Percentiles rank a stretch among this genome's conserved stretches.
Evolutionary conservation across 2,888 invertebrate genomes (phyloP).

Genomic region (Dromius quadrimaculatus): DNA sequence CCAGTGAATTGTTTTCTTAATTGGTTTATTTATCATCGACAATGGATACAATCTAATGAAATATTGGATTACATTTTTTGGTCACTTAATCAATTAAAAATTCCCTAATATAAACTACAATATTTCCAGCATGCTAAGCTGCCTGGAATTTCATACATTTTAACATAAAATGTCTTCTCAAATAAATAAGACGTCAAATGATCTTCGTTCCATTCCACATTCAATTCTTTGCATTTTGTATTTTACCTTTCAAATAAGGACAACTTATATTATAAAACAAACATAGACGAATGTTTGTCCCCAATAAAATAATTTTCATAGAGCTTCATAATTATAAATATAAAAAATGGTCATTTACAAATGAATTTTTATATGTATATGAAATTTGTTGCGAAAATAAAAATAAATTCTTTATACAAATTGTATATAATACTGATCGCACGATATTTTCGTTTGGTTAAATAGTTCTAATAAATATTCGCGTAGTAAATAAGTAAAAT

Average conservation of each 20-base stretch:
- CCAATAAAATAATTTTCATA: not conserved
- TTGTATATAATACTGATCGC: conserved; percentile 26
- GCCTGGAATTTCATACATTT: conserved; percentile 17
- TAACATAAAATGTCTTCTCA: conserved; percentile 23
- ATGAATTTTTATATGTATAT: conserved; percentile 7
- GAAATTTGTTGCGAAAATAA: conserved; percentile 22
- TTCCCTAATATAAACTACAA: conserved; percentile 31
- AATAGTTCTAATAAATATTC: conserved; percentile 1
- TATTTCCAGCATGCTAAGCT: conserved; percentile 1
- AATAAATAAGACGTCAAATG: not conserved
- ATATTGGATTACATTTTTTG: conserved; percentile 30
- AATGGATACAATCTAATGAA: conserved; percentile 26
- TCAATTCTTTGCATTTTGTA: conserved; percentile 30
- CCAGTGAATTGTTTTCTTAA: conserved; percentile 31
- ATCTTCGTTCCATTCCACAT: conserved; percentile 30
- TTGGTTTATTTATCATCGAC: conserved; percentile 33
- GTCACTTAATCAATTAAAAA: conserved; percentile 33
- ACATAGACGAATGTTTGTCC: conserved; percentile 24
- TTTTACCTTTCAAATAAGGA: conserved; percentile 40
- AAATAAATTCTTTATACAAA: conserved; percentile 7
- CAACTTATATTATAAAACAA: conserved; percentile 34
- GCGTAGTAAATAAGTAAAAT: conserved; percentile 15
- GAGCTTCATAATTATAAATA: not conserved
- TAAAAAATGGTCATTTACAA: conserved; percentile 19
- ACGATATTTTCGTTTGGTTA: not conserved